Evolutionary conservation across 2,888 invertebrate species (phyloP), one percentile per base, ranked within the genome.

Genomic region (Clunio marinus): DNA sequence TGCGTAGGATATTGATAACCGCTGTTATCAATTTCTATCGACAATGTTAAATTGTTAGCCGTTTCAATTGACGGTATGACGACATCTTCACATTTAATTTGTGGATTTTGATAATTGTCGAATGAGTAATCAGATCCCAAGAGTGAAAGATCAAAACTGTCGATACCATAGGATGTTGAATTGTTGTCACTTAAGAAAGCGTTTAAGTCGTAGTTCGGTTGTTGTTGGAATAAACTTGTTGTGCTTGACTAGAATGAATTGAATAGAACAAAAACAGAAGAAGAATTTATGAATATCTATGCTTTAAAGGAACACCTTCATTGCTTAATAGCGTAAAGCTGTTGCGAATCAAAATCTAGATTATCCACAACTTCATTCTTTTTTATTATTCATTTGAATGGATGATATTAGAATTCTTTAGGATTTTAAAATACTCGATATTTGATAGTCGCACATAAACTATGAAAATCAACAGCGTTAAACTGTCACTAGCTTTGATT

Each of bases 101-200:
- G 51, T n/a, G 32, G 7, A 32, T 22, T 22, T 27, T 51, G 51
- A 57, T 24, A 51, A 17, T 41, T 41, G 24, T 58, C 68, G n/a
- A 58, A 57, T 13, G n/a, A 17, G 24, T 68, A 68, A 41, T 68
- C 68, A 7, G 37, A 35, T 25, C 68, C 88, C 74, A 91, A 83
- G 68, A 92, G 82, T 20, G 89, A 88, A 72, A 88, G 77, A 77
- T 88, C 88, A 77, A 69, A 69, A 15, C 22, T 60, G 20, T 69
- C 69, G 8, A 51, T 25, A 17, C 28, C 60, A 37, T 69, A 69
- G 13, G 68, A 37, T 46, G 68, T 17, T 4, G 25, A 22, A 1
- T 41, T n/a, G 2, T 25, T 15, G 5, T 68, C 68, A 17, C 15
- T 41, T 2, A 68, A 28, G 2, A 55, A 51, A 8, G 68, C 22